phyloP scores from a whole-genome alignment of 2,888 invertebrate species.

The Athripsodes cinereus region DNA sequence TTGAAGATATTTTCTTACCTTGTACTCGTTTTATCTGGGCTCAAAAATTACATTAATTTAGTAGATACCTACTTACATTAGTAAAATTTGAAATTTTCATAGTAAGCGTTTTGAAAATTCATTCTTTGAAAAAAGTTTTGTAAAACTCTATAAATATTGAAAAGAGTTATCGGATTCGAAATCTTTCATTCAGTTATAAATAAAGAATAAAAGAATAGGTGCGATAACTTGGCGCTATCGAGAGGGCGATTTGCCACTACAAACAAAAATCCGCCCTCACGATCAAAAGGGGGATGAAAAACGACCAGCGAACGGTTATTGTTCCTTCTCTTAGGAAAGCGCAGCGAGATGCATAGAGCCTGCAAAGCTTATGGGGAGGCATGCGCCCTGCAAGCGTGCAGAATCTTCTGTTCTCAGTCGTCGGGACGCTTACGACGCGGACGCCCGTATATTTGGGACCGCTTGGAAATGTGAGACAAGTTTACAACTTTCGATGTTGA shows the following conservation, averaged over 20 bases:
- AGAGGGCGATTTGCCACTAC: constrained; percentile 7
- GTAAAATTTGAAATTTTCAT: too few relatives aligned
- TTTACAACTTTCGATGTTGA: constrained; percentile 8
- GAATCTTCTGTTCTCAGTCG: constrained; percentile 15
- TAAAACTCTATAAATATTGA: too few relatives aligned
- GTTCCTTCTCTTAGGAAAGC: constrained; percentile 17
- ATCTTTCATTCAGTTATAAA: background rate
- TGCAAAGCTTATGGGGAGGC: constrained; percentile 7
- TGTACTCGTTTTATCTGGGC: too few relatives aligned
- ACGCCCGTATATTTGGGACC: constrained; percentile 6
- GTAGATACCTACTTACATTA: too few relatives aligned
- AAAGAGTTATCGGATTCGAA: too few relatives aligned
- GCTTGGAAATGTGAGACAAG: background rate
- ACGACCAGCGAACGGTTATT: constrained; percentile 16
- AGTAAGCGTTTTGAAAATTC: too few relatives aligned
- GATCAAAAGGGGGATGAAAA: constrained; percentile 12
- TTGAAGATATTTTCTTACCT: too few relatives aligned
- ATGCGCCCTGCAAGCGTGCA: constrained; percentile 9
- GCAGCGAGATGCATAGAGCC: constrained; percentile 21
- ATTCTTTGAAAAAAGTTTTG: too few relatives aligned
- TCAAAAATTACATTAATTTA: too few relatives aligned
- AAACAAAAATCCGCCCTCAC: constrained; percentile 11
- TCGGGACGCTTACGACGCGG: constrained; percentile 17
- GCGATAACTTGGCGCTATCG: constrained; percentile 8
- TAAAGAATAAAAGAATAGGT: background rate